A percentile compares a stretch with the other conserved stretches of the same genome.
Conservation (phyloP, 1,140 invertebrate species). For the Sarcophaga peregrina region DNA sequence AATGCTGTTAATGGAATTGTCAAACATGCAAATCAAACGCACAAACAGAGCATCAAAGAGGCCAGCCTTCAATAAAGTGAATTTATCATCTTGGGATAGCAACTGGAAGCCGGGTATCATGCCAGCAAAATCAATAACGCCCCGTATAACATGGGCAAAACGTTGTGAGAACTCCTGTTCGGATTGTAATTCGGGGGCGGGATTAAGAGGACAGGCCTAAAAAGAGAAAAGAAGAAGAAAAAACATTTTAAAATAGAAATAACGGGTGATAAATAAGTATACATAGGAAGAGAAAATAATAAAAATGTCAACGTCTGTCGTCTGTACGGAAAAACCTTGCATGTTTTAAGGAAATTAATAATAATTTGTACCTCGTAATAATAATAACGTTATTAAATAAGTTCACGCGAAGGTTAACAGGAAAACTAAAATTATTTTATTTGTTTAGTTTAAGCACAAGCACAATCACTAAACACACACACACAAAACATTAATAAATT, state of each 20-base stretch:
- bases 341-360: constrained; percentile 40
- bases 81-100: constrained; percentile 95
- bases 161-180: constrained; percentile 93
- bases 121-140: constrained; percentile 97
- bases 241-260: neutral
- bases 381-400: neutral
- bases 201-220: constrained; percentile 94
- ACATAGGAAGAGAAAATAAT: too few relatives aligned
- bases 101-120: constrained; percentile 95
- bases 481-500: too few relatives aligned
- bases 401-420: constrained; percentile 58
- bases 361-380: neutral
- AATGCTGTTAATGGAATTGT: constrained; percentile 88
- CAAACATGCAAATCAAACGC: constrained; percentile 93
- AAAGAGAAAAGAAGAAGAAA: constrained; percentile 68
- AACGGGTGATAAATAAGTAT: neutral
- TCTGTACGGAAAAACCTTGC: constrained; percentile 39
- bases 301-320: neutral
- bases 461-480: too few relatives aligned
- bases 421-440: constrained; percentile 1
- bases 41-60: constrained; percentile 95
- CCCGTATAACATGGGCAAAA: constrained; percentile 94
- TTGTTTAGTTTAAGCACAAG: neutral
- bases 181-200: constrained; percentile 88
- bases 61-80: constrained; percentile 94